A percentile compares a stretch with the other conserved stretches of the same genome.
These are phyloP conservation scores for Apocheima hispidaria DNA, from an alignment of 2,888 invertebrate genomes.

Conservation along the genomic window DNA sequence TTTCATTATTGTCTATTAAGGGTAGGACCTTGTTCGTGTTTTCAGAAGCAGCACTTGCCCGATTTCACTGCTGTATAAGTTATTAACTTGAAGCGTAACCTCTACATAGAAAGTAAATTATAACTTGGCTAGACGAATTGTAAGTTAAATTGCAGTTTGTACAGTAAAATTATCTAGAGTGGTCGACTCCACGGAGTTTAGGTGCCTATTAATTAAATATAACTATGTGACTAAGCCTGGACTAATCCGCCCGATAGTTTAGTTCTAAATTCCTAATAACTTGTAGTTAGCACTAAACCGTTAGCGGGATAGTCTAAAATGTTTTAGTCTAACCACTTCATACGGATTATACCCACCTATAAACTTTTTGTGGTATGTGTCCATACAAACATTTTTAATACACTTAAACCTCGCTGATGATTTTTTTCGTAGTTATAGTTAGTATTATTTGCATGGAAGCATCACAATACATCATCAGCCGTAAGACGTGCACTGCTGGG, in stretches of 20 bases:
- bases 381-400: too few species aligned
- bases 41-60: not conserved
- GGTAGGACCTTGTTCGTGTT: too few species aligned
- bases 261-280: not conserved
- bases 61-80: not conserved
- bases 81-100: not conserved
- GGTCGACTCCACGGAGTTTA: not conserved
- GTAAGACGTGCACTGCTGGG: too few species aligned
- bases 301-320: too few species aligned
- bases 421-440: too few species aligned
- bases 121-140: not conserved
- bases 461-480: too few species aligned
- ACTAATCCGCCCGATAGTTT: conserved; percentile 3
- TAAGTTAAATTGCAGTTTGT: conserved; percentile 8
- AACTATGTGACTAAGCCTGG: not conserved
- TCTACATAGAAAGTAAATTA: not conserved
- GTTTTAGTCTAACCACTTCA: not conserved
- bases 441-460: too few species aligned
- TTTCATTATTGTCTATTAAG: too few species aligned
- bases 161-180: not conserved
- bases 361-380: too few species aligned
- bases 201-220: conserved; percentile 13
- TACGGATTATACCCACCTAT: too few species aligned
- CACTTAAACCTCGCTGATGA: too few species aligned
- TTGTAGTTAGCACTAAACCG: too few species aligned